These are phyloP conservation scores for Ibidorhyncha struthersii DNA, from an alignment of 2,113 vertebrate genomes.

Conservation along the genomic window DNA sequence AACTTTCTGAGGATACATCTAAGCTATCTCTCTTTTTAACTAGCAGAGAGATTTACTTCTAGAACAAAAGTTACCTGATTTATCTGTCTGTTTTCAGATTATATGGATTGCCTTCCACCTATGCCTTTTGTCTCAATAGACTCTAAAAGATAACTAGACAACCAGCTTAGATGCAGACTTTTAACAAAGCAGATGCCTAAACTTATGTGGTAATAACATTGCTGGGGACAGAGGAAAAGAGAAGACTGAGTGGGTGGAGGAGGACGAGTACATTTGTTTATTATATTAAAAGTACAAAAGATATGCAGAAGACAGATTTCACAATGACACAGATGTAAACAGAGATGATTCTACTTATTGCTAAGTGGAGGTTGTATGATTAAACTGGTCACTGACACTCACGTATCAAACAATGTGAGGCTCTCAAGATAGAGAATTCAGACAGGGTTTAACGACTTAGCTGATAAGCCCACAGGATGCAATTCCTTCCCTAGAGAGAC, in stretches of 20 bases:
- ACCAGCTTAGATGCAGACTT: neutral
- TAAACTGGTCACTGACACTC: neutral
- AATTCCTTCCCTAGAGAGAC: neutral
- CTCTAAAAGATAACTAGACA: neutral
- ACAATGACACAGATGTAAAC: neutral
- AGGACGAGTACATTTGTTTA: neutral
- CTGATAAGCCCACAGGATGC: neutral
- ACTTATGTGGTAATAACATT: neutral
- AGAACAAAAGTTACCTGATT: neutral
- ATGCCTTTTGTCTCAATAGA: neutral
- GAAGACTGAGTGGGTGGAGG: neutral
- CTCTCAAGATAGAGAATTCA: neutral
- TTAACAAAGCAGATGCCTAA: neutral
- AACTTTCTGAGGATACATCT: neutral
- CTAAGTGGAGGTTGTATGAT: neutral
- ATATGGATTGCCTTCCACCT: neutral
- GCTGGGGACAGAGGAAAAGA: neutral
- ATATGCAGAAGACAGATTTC: neutral
- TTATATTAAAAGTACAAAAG: neutral
- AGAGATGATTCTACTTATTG: neutral
- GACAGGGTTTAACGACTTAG: neutral
- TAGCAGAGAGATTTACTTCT: neutral
- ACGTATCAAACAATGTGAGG: neutral
- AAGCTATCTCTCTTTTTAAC: neutral
- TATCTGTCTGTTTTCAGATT: neutral